A percentile compares a stretch with the other conserved stretches of the same genome.
These are phyloP conservation scores for Lordiphosa mommai DNA, from an alignment of 1,140 invertebrate genomes.

Conservation along the genomic window DNA sequence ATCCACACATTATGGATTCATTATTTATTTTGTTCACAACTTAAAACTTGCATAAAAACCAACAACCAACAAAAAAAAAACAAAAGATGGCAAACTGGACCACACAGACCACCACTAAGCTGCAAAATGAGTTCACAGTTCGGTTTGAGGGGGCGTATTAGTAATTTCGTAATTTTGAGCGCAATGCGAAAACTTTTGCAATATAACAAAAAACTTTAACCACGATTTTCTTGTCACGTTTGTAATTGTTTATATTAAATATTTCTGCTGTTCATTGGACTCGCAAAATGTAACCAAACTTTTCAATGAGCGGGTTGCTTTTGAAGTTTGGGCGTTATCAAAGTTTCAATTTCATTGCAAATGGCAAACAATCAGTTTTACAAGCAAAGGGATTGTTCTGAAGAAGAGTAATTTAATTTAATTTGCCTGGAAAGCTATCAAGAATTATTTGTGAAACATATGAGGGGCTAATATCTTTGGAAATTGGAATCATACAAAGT, in stretches of 20 bases:
- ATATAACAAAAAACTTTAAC: conserved; percentile 65
- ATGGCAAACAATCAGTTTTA: too few species aligned
- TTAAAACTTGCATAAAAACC: conserved; percentile 15
- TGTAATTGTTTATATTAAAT: conserved; percentile 37
- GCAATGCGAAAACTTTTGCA: conserved; percentile 63
- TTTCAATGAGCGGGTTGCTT: too few species aligned
- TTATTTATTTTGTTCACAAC: conserved; percentile 35
- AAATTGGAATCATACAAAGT: too few species aligned
- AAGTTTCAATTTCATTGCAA: too few species aligned
- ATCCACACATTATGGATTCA: conserved; percentile 38
- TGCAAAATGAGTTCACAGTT: conserved; percentile 21
- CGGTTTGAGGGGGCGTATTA: conserved; percentile 8
- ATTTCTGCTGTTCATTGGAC: too few species aligned
- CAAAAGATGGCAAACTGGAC: conserved; percentile 1
- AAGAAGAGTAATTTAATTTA: too few species aligned
- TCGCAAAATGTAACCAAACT: too few species aligned
- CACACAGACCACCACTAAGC: conserved; percentile 2
- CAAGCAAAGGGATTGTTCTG: too few species aligned
- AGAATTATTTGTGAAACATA: too few species aligned
- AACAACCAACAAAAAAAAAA: conserved; percentile 14
- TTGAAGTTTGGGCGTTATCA: too few species aligned
- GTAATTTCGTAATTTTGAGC: conserved; percentile 41
- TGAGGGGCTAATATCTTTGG: too few species aligned
- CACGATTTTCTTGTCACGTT: conserved; percentile 69
- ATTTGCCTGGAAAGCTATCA: too few species aligned